Conservation (phyloP, 2,113 vertebrate species). For the Trematocara stigmaticum region DNA sequence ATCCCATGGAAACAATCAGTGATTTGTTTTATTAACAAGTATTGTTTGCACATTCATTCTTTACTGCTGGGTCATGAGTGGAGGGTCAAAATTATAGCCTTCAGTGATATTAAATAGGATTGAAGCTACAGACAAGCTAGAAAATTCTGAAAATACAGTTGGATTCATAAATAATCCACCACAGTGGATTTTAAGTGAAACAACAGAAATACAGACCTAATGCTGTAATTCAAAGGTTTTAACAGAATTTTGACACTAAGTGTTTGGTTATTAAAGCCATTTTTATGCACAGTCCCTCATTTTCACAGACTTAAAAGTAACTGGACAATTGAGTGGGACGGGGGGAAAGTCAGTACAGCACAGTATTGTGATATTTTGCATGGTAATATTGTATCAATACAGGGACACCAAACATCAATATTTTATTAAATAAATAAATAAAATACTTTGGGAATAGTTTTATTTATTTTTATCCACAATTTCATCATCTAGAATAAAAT, state of each 20-base stretch:
- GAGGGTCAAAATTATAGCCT: not conserved
- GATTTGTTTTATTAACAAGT: not conserved
- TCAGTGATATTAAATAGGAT: not conserved
- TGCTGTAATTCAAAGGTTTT: not conserved
- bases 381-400: not conserved
- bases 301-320: not conserved
- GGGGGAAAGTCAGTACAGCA: rapidly evolving
- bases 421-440: not conserved
- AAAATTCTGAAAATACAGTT: not conserved
- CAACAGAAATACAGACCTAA: not conserved
- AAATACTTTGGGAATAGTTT: not conserved
- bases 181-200: not conserved
- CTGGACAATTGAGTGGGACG: rapidly evolving
- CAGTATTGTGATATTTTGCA: rapidly evolving
- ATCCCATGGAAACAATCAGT: not conserved
- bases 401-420: not conserved
- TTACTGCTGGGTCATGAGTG: not conserved
- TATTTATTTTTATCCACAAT: not conserved
- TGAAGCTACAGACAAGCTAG: not conserved
- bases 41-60: not conserved
- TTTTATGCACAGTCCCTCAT: not conserved
- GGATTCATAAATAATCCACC: rapidly evolving
- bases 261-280: not conserved
- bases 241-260: not conserved
- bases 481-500: not conserved